A percentile compares a stretch with the other conserved stretches of the same genome.
These are phyloP conservation scores for Acanthis flammea DNA, from an alignment of 2,797 vertebrate species.

Conservation along the genomic window DNA sequence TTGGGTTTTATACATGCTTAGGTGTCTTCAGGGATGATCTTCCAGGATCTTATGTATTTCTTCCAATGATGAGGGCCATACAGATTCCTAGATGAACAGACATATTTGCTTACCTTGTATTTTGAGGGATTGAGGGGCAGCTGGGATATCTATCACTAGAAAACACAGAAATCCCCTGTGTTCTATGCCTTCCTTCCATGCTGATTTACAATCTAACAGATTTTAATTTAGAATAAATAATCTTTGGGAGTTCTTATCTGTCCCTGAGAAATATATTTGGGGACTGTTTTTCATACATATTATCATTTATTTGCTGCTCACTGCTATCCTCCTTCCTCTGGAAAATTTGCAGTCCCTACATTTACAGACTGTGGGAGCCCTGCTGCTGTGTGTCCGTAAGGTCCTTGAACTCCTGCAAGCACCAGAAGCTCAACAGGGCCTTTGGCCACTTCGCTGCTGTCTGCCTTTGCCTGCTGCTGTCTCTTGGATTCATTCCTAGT, in stretches of 20 bases:
- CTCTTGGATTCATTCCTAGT: neutral
- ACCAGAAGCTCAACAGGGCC: neutral
- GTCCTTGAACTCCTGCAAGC: neutral
- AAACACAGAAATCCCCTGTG: neutral
- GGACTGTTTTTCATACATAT: neutral
- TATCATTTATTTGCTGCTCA: neutral
- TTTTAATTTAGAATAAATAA: neutral
- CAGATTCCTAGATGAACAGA: neutral
- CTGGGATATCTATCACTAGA: neutral
- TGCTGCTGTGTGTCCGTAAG: neutral
- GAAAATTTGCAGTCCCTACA: neutral
- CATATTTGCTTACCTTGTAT: neutral
- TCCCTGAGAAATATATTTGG: neutral
- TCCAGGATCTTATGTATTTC: neutral
- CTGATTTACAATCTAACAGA: neutral
- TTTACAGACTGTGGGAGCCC: neutral
- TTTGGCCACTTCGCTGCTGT: neutral
- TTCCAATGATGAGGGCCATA: neutral
- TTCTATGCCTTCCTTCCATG: neutral
- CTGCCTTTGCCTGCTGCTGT: neutral
- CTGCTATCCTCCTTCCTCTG: neutral
- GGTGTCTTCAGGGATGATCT: neutral
- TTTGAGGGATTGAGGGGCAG: neutral
- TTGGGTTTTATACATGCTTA: neutral
- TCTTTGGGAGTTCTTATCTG: neutral